phyloP scores from a whole-genome alignment of 2,113 vertebrate genomes.

The Archocentrus centrarchus region DNA sequence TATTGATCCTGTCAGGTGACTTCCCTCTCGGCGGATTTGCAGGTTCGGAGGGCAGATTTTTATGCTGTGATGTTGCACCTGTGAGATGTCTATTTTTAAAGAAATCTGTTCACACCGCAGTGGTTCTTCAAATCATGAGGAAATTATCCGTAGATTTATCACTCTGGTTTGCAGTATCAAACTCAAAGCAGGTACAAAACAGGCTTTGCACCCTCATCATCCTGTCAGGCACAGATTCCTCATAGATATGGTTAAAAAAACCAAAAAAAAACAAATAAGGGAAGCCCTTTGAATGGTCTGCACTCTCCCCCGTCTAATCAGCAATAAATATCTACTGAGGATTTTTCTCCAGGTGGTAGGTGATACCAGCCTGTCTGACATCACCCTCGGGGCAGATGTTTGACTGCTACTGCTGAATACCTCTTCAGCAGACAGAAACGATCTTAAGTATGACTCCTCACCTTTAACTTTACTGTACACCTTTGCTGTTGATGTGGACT shows the following conservation, averaged over 20 bases:
- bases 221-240: slow-evolving; percentile 73
- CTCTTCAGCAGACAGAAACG: slow-evolving; percentile 45
- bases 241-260: slow-evolving; percentile 64
- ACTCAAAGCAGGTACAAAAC: slow-evolving; percentile 56
- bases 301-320: slow-evolving; percentile 69
- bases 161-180: slow-evolving; percentile 33
- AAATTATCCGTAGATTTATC: slow-evolving; percentile 14
- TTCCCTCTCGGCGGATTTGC: slow-evolving; percentile 33
- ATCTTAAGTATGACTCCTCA: slow-evolving; percentile 49
- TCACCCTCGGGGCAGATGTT: slow-evolving; percentile 57
- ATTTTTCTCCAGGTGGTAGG: slow-evolving; percentile 78
- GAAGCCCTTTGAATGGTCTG: slow-evolving; percentile 73
- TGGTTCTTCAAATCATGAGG: slow-evolving; percentile 25
- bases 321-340: slow-evolving; percentile 65
- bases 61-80: slow-evolving; percentile 61
- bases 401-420: slow-evolving; percentile 63
- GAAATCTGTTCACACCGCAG: slow-evolving; percentile 5
- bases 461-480: slow-evolving; percentile 40
- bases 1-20: slow-evolving; percentile 42
- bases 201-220: slow-evolving; percentile 71
- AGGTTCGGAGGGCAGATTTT: slow-evolving; percentile 26
- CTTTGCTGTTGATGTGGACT: slow-evolving; percentile 31
- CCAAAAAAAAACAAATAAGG: slow-evolving; percentile 70
- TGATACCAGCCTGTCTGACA: slow-evolving; percentile 68
- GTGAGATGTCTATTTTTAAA: slow-evolving; percentile 26